phyloP scores from a whole-genome alignment of 2,797 vertebrate genomes.

The Gobionotothen gibberifrons region DNA sequence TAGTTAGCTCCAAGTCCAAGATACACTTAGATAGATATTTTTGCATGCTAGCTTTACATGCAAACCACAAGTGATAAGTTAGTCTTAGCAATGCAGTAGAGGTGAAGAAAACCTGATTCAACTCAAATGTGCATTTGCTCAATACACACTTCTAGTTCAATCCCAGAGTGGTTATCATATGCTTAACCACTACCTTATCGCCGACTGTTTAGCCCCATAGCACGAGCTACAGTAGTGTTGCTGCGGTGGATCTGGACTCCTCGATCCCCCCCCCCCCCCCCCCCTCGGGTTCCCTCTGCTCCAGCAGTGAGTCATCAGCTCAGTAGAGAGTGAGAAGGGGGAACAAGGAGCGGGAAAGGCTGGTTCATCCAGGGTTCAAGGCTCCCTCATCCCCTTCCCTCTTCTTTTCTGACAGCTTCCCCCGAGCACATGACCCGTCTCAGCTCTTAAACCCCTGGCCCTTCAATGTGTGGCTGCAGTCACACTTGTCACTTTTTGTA shows the following conservation, averaged over 20 bases:
- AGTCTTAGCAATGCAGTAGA: background rate
- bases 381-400: conserved; percentile 53
- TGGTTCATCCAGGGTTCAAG: conserved; percentile 80
- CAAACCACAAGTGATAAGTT: background rate
- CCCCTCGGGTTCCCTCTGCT: conserved; percentile 49
- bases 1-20: background rate
- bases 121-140: background rate
- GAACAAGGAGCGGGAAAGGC: conserved; percentile 44
- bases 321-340: conserved; percentile 59
- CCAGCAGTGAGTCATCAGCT: conserved; percentile 76
- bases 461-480: conserved; percentile 34
- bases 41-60: background rate
- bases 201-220: conserved; percentile 6
- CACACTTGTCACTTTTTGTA: conserved; percentile 10
- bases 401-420: conserved; percentile 57
- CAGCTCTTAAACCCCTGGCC: conserved; percentile 41
- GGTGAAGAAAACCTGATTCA: background rate
- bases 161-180: conserved; percentile 23
- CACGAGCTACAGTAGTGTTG: conserved; percentile 12
- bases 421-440: conserved; percentile 55
- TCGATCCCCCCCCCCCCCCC: background rate
- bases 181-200: conserved; percentile 29
- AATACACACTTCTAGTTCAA: background rate
- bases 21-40: background rate
- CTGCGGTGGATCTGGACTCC: conserved; percentile 49